A percentile compares a stretch with the other conserved stretches of the same genome.
phyloP scores from a whole-genome alignment of 2,797 vertebrate species.

The Spinus olivaceus region DNA sequence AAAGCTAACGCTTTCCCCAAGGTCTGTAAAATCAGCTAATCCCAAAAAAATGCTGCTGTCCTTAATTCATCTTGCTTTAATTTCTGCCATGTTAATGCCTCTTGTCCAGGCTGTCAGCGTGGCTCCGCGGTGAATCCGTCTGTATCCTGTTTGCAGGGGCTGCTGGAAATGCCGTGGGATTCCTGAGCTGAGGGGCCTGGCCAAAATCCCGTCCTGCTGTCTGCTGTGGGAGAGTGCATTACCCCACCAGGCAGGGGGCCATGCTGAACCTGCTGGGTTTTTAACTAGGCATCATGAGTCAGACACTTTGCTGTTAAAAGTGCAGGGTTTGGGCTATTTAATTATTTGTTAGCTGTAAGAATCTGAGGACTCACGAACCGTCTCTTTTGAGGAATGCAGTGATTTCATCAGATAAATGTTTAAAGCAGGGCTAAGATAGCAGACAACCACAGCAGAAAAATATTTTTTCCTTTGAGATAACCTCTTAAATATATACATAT shows the following conservation, averaged over 20 bases:
- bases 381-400: constrained; percentile 40
- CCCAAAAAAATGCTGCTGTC: not conserved
- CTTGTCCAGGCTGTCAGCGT: not conserved
- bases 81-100: not conserved
- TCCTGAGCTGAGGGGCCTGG: not conserved
- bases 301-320: not conserved
- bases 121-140: accelerated
- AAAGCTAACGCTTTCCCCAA: not conserved
- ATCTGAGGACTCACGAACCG: not conserved
- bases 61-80: not conserved
- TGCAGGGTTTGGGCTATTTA: not conserved
- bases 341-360: constrained; percentile 45
- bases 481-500: constrained; percentile 61
- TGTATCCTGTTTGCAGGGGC: not conserved
- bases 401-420: constrained; percentile 55
- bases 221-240: not conserved
- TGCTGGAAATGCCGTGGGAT: not conserved
- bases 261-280: not conserved
- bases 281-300: not conserved
- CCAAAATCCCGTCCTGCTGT: not conserved
- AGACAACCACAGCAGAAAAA: constrained; percentile 11
- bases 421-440: not conserved
- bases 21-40: not conserved
- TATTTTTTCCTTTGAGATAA: constrained; percentile 53
- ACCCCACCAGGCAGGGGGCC: not conserved